phyloP scores from a whole-genome alignment of 2,888 invertebrate species.

The Drosophila helvetica region DNA sequence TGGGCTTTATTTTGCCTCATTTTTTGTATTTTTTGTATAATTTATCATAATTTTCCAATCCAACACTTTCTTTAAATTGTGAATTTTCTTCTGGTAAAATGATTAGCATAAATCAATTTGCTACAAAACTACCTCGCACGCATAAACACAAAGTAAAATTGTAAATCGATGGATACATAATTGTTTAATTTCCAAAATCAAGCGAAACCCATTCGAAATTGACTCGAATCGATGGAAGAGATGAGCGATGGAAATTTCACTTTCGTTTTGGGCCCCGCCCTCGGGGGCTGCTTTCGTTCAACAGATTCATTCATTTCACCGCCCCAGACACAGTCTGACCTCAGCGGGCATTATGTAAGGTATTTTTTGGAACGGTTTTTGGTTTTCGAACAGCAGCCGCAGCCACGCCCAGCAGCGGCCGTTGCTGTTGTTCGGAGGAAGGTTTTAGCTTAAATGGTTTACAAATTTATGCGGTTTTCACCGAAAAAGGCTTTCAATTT shows the following conservation, averaged over 20 bases:
- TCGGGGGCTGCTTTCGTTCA: conserved; percentile 32
- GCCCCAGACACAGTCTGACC: conserved; percentile 53
- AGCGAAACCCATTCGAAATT: conserved; percentile 40
- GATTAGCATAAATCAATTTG: conserved; percentile 40
- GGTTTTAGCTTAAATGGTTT: conserved; percentile 51
- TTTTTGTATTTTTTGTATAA: not conserved
- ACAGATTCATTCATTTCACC: conserved; percentile 57
- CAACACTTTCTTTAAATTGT: conserved; percentile 1
- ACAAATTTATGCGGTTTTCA: conserved; percentile 70
- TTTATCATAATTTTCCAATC: not conserved
- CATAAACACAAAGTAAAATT: conserved; percentile 16
- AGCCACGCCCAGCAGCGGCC: conserved; percentile 67
- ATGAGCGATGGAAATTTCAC: conserved; percentile 63
- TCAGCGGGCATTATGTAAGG: conserved; percentile 58
- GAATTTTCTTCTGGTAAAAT: not conserved
- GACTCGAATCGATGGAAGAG: conserved; percentile 49
- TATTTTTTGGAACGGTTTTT: conserved; percentile 10
- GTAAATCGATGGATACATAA: conserved; percentile 40
- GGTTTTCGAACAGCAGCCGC: conserved; percentile 24
- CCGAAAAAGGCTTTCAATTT: conserved; percentile 53
- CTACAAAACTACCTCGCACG: conserved; percentile 25
- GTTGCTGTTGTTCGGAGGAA: conserved; percentile 34
- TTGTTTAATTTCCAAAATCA: conserved; percentile 40
- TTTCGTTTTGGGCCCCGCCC: conserved; percentile 50
- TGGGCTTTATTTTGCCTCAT: not conserved